phyloP scores from a whole-genome alignment of 2,888 invertebrate genomes.

The Andrena hattorfiana region DNA sequence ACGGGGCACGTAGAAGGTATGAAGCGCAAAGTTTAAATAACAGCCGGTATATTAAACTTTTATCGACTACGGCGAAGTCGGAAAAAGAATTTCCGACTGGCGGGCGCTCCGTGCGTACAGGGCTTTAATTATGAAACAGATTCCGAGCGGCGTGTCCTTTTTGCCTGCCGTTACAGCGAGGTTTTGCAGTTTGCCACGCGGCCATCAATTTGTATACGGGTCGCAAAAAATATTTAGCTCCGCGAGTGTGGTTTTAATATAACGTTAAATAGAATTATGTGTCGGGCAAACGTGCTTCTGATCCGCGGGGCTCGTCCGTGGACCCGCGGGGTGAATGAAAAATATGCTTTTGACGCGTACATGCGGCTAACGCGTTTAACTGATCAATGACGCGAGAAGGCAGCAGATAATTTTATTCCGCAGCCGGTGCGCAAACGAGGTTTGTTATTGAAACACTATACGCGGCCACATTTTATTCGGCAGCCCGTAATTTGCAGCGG shows the following conservation, averaged over 20 bases:
- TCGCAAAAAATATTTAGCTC: neutral
- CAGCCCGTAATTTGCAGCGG: neutral
- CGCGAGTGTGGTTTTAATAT: neutral
- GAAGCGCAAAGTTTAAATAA: slow-evolving; percentile 24
- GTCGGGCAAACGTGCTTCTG: slow-evolving; percentile 2
- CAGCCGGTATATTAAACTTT: slow-evolving; percentile 40
- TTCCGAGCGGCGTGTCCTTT: slow-evolving; percentile 16
- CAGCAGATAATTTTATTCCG: slow-evolving; percentile 47
- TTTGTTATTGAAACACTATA: slow-evolving; percentile 30
- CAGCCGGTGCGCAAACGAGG: slow-evolving; percentile 5
- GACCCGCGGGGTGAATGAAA: slow-evolving; percentile 30
- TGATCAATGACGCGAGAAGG: slow-evolving; percentile 45
- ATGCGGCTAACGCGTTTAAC: slow-evolving; percentile 34
- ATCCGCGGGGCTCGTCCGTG: slow-evolving; percentile 3
- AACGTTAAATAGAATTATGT: slow-evolving; percentile 15
- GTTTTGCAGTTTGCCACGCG: neutral
- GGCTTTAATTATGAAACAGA: slow-evolving; percentile 45
- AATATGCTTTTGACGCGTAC: slow-evolving; percentile 46
- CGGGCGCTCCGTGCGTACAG: neutral
- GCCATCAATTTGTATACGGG: slow-evolving; percentile 17
- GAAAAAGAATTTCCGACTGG: slow-evolving; percentile 33
- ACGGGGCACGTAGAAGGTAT: neutral
- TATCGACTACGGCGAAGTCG: slow-evolving; percentile 15
- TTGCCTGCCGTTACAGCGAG: neutral
- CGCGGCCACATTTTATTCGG: neutral